phyloP scores from a whole-genome alignment of 2,888 invertebrate species.

The Limnephilus marmoratus region DNA sequence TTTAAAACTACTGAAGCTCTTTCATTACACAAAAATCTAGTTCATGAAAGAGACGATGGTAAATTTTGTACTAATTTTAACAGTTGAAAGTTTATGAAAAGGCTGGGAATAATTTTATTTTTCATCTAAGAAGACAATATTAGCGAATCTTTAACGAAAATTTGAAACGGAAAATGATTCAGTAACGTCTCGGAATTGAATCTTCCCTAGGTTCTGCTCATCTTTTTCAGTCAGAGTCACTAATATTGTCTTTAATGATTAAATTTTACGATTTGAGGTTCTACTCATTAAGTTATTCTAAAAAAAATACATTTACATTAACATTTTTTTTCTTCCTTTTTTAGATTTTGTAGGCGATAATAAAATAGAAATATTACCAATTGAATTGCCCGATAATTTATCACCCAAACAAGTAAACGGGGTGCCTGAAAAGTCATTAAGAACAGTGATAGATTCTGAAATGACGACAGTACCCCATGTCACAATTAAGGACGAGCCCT shows the following conservation, averaged over 20 bases:
- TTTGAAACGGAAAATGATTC: too few relatives aligned
- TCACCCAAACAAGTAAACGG: conserved; percentile 14
- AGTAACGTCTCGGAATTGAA: too few relatives aligned
- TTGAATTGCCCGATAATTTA: conserved; percentile 39
- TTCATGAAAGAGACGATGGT: conserved; percentile 40
- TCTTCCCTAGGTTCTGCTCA: too few relatives aligned
- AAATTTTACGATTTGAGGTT: too few relatives aligned
- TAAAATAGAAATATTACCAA: conserved; percentile 24
- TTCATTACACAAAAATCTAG: conserved; percentile 57
- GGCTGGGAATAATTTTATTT: neutral
- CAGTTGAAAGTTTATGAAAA: neutral
- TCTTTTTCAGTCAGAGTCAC: too few relatives aligned
- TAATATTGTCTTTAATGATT: too few relatives aligned
- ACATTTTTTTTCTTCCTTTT: neutral
- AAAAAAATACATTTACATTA: too few relatives aligned
- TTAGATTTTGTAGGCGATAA: conserved; percentile 23
- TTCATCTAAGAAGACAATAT: too few relatives aligned
- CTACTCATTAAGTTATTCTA: too few relatives aligned
- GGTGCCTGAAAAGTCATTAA: neutral
- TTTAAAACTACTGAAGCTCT: conserved; percentile 68
- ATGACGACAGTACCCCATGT: neutral
- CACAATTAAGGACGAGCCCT: conserved; percentile 62
- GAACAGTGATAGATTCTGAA: neutral
- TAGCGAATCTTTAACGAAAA: too few relatives aligned
- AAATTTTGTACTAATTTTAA: neutral